Evolutionary conservation across 2,113 vertebrate species (phyloP), one percentile per base, ranked within the genome.

Genomic region (Anguilla rostrata): DNA sequence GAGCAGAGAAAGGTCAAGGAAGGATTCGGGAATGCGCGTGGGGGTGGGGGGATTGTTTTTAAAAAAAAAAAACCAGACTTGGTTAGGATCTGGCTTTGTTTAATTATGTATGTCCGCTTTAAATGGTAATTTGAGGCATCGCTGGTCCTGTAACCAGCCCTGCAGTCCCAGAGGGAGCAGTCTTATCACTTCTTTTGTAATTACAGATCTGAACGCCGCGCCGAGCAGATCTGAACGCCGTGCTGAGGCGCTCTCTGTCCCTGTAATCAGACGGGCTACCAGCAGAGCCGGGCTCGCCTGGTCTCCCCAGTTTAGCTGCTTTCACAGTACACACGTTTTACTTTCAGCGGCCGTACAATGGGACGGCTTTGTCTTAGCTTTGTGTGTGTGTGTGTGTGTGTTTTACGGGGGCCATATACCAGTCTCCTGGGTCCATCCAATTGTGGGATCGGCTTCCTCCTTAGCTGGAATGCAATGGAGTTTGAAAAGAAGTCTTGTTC

Each of bases 71-170:
- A 46, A 46, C 43, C 43, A 46, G 43, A 46, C 43, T 78, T 14
- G 11, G 75, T 29, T 90, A 92, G 91, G 93, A 90, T 92, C 90
- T 93, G 92, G 93, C 94, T 93, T 93, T 94, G 93, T 95, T 92
- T 94, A 92, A 90, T 93, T 92, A 92, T 91, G 92, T 95, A 94
- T 93, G 92, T 91, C 92, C 94, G 92, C 94, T 94, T 95, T 93
- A 95, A 95, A 95, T 93, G 93, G 93, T 94, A 95, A 95, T 95
- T 95, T 95, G 93, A 95, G 93, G 94, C 95, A 95, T 93, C 85
- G 92, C 91, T 95, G 93, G 91, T 93, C 95, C 93, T 92, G 93
- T 95, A 96, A 96, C 95, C 94, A 95, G 93, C 91, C 91, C 90
- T 89, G 89, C 93, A 91, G 90, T 95, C 95, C 94, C 94, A 91